phyloP scores from a whole-genome alignment of 2,113 vertebrate species.

The Cygnus atratus region DNA sequence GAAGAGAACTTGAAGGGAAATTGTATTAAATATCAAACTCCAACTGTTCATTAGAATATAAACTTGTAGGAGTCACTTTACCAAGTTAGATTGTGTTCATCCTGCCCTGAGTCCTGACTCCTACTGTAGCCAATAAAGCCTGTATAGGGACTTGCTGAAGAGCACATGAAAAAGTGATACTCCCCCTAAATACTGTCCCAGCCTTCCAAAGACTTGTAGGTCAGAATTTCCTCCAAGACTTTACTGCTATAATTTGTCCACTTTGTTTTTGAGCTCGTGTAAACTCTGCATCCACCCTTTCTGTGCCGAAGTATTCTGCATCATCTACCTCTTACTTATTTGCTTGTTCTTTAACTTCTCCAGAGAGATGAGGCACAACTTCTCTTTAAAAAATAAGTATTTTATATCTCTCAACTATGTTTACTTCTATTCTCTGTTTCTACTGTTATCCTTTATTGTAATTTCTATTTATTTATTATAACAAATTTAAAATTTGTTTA shows the following conservation, averaged over 20 bases:
- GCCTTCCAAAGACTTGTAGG: neutral
- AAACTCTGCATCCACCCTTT: neutral
- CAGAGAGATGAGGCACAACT: neutral
- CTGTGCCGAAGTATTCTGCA: neutral
- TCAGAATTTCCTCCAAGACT: neutral
- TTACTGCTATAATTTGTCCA: neutral
- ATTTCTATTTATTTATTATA: neutral
- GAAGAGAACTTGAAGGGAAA: neutral
- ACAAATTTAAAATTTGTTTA: neutral
- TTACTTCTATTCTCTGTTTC: neutral
- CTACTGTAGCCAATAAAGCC: neutral
- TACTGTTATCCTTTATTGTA: neutral
- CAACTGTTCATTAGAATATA: neutral
- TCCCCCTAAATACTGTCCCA: neutral
- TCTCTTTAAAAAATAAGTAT: neutral
- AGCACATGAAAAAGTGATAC: neutral
- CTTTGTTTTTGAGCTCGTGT: neutral
- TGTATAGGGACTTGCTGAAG: neutral
- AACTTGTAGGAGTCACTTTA: neutral
- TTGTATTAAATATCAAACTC: neutral
- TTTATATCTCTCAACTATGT: neutral
- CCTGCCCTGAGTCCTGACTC: neutral
- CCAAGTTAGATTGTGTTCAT: neutral
- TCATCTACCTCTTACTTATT: neutral
- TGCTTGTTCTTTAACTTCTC: neutral